phyloP scores from a whole-genome alignment of 92 coral and sea anemone genomes.

The Palythoa grandiflora region DNA sequence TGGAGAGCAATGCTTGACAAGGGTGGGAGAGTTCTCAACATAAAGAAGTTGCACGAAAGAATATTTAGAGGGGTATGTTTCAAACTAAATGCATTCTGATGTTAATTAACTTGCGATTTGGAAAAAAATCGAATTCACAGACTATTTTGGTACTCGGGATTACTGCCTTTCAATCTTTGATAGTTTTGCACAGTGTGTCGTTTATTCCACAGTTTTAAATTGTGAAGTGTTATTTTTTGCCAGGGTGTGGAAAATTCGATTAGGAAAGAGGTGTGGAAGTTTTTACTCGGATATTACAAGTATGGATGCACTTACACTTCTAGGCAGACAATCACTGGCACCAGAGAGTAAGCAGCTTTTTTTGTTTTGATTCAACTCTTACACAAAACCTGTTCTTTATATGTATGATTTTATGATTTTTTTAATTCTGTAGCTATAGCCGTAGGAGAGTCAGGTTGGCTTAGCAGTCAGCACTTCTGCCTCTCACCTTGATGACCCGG shows the following conservation, averaged over 20 bases:
- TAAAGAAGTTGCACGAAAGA: conserved; percentile 72
- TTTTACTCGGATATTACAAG: conserved; percentile 81
- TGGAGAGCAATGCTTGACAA: conserved; percentile 85
- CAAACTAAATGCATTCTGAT: background rate
- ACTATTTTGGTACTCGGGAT: no score
- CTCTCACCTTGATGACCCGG: no score
- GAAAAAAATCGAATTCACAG: no score
- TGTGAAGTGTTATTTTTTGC: background rate
- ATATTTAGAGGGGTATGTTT: conserved; percentile 86
- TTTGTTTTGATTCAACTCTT: background rate
- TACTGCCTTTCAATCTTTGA: no score
- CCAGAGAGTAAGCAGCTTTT: conserved; percentile 67
- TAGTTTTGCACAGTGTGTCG: no score
- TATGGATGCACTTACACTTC: conserved; percentile 87
- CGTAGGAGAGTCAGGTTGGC: no score
- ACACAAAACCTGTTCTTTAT: background rate
- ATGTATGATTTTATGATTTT: no score
- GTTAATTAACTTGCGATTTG: background rate
- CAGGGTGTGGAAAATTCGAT: conserved; percentile 85
- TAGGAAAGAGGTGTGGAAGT: conserved; percentile 92
- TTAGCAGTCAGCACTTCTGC: no score
- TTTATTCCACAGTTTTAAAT: background rate
- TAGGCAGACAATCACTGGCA: conserved; percentile 64
- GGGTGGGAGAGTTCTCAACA: conserved; percentile 78
- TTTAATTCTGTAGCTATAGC: no score